Evolutionary conservation across 2,888 invertebrate genomes (phyloP).

Genomic region (Pyrocoelia pectoralis): DNA sequence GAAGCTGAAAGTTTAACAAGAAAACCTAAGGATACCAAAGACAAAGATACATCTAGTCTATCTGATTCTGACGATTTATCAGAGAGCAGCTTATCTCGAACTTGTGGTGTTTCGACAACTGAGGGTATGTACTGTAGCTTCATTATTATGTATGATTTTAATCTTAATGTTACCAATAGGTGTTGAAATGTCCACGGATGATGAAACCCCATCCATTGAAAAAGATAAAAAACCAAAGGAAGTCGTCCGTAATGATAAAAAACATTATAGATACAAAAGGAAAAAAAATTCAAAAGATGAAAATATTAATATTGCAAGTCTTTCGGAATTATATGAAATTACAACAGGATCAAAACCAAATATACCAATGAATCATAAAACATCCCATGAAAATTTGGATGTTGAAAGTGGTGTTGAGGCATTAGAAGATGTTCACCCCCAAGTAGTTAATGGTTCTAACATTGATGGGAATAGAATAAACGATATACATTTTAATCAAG

Average conservation of each 20-base stretch:
- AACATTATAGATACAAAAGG: slow-evolving; percentile 20
- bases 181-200: slow-evolving; percentile 61
- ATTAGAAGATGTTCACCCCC: slow-evolving; percentile 45
- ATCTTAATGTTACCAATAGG: slow-evolving; percentile 46
- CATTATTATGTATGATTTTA: neutral
- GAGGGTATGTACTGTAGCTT: slow-evolving; percentile 49
- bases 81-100: slow-evolving; percentile 58
- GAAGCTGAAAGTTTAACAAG: slow-evolving; percentile 50
- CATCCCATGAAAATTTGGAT: slow-evolving; percentile 46
- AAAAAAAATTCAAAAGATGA: slow-evolving; percentile 18
- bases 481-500: neutral
- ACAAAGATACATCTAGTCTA: slow-evolving; percentile 68
- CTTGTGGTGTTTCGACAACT: slow-evolving; percentile 57
- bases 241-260: neutral
- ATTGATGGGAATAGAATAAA: neutral
- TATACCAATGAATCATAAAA: slow-evolving; percentile 43
- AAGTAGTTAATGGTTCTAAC: neutral
- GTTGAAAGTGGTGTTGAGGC: slow-evolving; percentile 56
- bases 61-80: slow-evolving; percentile 71
- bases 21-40: slow-evolving; percentile 48
- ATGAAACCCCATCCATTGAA: slow-evolving; percentile 54
- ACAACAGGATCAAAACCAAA: slow-evolving; percentile 51
- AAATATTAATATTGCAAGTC: slow-evolving; percentile 41
- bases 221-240: slow-evolving; percentile 45
- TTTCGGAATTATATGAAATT: slow-evolving; percentile 53